These are phyloP conservation scores for Saxicola maurus DNA, from an alignment of 2,797 vertebrate genomes.

Conservation along the genomic window DNA sequence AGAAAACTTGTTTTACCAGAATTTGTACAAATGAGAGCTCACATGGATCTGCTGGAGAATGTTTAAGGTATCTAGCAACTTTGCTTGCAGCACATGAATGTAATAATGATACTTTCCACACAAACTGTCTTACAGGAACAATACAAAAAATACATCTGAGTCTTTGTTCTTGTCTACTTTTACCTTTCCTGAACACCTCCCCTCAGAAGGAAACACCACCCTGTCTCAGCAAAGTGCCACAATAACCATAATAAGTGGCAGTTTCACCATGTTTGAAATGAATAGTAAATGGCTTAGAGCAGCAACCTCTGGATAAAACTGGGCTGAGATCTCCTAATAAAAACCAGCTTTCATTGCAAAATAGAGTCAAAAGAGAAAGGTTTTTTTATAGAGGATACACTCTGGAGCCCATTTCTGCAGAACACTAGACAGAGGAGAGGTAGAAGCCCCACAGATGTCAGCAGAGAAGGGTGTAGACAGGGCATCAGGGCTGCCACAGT, in stretches of 20 bases:
- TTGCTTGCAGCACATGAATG: background rate
- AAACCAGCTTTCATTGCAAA: background rate
- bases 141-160: background rate
- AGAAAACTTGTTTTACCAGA: slow-evolving; percentile 27
- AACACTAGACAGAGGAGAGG: background rate
- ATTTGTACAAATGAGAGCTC: slow-evolving; percentile 33
- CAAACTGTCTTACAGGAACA: background rate
- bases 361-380: background rate
- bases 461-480: background rate
- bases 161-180: background rate
- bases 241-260: background rate
- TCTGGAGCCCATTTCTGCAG: background rate
- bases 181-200: background rate
- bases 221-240: background rate
- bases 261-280: background rate
- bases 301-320: background rate
- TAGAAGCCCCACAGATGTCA: background rate
- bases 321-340: background rate
- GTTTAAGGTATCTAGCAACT: background rate
- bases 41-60: background rate
- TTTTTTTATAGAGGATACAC: background rate
- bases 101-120: background rate
- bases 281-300: background rate
- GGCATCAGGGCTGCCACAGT: background rate
- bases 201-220: background rate